Evolutionary conservation across 2,113 vertebrate genomes (phyloP), one percentile per base, ranked within the genome.

Genomic region (Sinocyclocheilus anshuiensis): DNA sequence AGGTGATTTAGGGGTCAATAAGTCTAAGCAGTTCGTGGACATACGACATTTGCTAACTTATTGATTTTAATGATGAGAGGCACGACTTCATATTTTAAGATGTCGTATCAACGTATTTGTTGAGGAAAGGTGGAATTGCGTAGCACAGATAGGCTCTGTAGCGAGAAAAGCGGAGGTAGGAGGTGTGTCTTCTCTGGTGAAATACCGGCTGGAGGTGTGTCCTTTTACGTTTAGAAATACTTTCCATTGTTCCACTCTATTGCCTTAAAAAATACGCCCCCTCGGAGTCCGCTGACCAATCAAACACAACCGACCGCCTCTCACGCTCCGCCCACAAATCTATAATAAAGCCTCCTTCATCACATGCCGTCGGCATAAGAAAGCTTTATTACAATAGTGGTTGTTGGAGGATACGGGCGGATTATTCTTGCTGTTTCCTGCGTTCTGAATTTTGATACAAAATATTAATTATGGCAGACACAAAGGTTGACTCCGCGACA

Each of bases 401-500:
- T 94, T 92, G 92, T 92, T 92, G 93, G 94, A 93, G 94, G 92
- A 45, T 42, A 90, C 77, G 88, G 77, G 88, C 92, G 88, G 85
- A 89, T 93, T 92, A 92, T 89, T 81, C 74, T 84, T 87, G 50
- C 50, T 16, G 5, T 53, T 53, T 53, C 15, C 50, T 53, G 18
- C 90, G 90, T 89, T 89, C 89, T 91, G 91, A 90, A 93, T 88
- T 92, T 93, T 84, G 11, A 86, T 81, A 89, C 71, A 80, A 85
- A 83, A 79, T 33, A 87, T 93, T 94, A 92, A 95, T 92, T 93
- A 97, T 97, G 97, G 97, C 97, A 92, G 97, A 97, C 94, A 93
- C 96, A 65, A 92, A 96, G 84, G 96, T 97, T 84, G 96, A 96
- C 82, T 96, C 96, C 89, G 96, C 94, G 86, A 94, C 95, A 87